These are phyloP conservation scores for Python bivittatus DNA, from an alignment of 2,113 vertebrate genomes.

Conservation along the genomic window DNA sequence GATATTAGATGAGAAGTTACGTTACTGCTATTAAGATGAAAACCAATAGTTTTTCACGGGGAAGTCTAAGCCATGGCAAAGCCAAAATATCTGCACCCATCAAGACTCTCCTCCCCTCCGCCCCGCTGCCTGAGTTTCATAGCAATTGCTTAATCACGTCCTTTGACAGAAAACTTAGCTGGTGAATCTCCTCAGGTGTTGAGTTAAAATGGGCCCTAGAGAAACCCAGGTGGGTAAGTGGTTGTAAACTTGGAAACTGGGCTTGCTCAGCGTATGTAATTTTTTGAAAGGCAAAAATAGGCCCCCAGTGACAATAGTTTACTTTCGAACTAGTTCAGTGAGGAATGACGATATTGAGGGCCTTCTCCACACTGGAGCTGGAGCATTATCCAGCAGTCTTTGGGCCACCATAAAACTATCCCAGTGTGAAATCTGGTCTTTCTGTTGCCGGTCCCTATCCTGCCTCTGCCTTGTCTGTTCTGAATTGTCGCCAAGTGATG, in stretches of 20 bases:
- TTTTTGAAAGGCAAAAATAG: neutral
- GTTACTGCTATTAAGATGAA: neutral
- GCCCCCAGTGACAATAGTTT: no score
- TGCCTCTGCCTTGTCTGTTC: no score
- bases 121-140: no score
- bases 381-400: no score
- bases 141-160: neutral
- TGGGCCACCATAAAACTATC: no score
- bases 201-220: neutral
- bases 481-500: no score
- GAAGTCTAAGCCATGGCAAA: neutral
- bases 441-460: no score
- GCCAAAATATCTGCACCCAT: neutral
- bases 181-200: neutral
- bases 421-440: no score
- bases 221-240: neutral
- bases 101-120: no score
- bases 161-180: neutral
- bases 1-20: slow-evolving; percentile 5
- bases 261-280: neutral
- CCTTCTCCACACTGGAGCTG: no score
- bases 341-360: neutral
- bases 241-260: neutral
- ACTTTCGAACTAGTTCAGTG: neutral
- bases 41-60: neutral